phyloP scores from a whole-genome alignment of 2,797 vertebrate species.

The Mus minutoides region DNA sequence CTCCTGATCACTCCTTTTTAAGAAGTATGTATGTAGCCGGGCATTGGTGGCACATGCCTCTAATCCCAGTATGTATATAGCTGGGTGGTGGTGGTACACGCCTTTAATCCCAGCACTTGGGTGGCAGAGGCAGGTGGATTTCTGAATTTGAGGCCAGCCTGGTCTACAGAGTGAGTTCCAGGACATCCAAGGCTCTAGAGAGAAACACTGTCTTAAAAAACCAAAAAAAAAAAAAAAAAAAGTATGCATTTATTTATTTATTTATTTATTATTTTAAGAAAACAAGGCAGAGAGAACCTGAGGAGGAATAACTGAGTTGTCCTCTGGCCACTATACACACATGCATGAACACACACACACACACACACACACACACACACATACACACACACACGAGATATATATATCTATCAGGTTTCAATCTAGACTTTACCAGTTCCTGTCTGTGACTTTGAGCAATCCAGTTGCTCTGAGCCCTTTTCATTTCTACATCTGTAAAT shows the following conservation, averaged over 20 bases:
- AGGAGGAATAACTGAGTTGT: background rate
- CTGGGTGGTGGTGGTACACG: too few species aligned
- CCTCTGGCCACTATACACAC: background rate
- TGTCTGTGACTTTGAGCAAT: background rate
- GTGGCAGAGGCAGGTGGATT: too few species aligned
- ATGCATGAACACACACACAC: too few species aligned
- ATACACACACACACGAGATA: background rate
- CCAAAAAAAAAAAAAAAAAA: too few species aligned
- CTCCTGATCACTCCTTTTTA: background rate
- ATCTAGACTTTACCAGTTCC: conserved; percentile 19
- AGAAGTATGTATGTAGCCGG: background rate
- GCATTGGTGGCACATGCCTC: too few species aligned
- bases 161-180: too few species aligned
- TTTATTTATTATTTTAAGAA: background rate
- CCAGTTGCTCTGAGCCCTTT: background rate
- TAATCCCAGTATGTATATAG: too few species aligned
- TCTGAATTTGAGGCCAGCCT: too few species aligned
- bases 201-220: too few species aligned
- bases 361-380: too few species aligned
- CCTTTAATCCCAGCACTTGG: too few species aligned
- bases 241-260: background rate
- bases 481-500: conserved; percentile 18
- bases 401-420: background rate
- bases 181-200: too few species aligned
- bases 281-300: background rate